Base-by-base conservation (phyloP, 2,888 invertebrate genomes). In the Hypsopygia costalis region DNA sequence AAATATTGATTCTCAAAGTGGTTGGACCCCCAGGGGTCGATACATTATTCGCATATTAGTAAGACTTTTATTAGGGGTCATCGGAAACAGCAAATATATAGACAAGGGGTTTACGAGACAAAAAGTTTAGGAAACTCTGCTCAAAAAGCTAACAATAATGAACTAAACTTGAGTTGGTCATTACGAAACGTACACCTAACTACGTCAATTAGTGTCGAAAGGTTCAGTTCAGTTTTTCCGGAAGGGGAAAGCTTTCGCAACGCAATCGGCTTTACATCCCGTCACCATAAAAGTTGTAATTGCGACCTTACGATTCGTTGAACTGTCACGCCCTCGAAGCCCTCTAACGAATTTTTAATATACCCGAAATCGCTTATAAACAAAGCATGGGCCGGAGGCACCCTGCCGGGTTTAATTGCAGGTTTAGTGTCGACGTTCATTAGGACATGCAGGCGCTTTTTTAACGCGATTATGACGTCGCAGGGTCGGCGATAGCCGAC, bases 401-500 rank as follows among this genome's bases (percentile, higher is more conserved):
- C 71, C 69, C 70, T 63, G 65, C 69, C 59, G 62, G 55, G 62
- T 68, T 74, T 80, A 83, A 85, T 87, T 85, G 82, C 80, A 78
- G 81, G 81, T 79, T 85, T 79, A 77, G 80, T 69, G 75, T 76
- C 70, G 69, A 63, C 74, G 75, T 81, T 83, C 80, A 80, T 83
- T 83, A 85, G 79, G 75, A 85, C 78, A 81, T 82, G 80, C 82
- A 82, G 79, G 79, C 76, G 80, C 69, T 80, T 83, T 85, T 86
- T 83, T 82, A 86, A 86, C 80, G 70, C 75, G 81, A 85, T 86
- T 85, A 86, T 82, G 82, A 81, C 79, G 80, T 81, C 69, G 81
- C 79, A 78, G 81, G 80, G 80, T 79, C 68, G 71, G 58, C 56
- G 60, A 59, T 62, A 55, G 63, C 53, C 53, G 56, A 51, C 51